These are phyloP conservation scores for Papilio aristodemus DNA, from an alignment of 1,140 invertebrate genomes.

Conservation along the genomic window DNA sequence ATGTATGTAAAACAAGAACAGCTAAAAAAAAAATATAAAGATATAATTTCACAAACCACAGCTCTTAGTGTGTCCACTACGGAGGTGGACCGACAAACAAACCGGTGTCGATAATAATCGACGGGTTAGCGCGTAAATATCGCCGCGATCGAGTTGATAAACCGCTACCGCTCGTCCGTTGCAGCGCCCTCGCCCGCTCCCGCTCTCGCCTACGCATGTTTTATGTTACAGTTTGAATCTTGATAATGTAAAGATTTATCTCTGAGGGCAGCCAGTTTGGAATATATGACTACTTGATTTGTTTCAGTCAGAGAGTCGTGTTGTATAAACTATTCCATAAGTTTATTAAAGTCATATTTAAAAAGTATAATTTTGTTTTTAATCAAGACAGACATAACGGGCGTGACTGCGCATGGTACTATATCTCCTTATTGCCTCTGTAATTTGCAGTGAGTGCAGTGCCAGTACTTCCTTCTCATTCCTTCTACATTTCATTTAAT, in stretches of 20 bases:
- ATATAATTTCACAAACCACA: constrained; percentile 2
- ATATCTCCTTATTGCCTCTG: no score
- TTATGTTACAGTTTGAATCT: constrained; percentile 59
- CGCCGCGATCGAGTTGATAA: constrained; percentile 60
- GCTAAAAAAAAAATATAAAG: background rate
- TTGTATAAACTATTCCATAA: constrained; percentile 4
- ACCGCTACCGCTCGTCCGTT: constrained; percentile 50
- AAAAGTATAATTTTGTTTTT: no score
- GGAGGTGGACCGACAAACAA: constrained; percentile 49
- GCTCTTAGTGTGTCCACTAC: constrained; percentile 40
- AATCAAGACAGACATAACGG: no score
- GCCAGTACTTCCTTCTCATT: background rate
- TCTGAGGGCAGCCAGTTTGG: constrained; percentile 38
- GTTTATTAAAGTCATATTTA: background rate
- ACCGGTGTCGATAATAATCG: constrained; percentile 67
- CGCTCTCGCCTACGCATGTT: constrained; percentile 42
- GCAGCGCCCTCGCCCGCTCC: constrained; percentile 13
- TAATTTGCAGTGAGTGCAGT: no score
- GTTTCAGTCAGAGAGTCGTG: constrained; percentile 43
- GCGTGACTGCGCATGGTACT: no score
- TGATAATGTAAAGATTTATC: constrained; percentile 66
- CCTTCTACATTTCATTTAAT: no score
- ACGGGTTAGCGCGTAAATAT: constrained; percentile 61
- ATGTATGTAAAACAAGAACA: no score
- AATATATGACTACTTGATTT: constrained; percentile 59